A percentile compares a stretch with the other conserved stretches of the same genome.
phyloP scores from a whole-genome alignment of 2,113 vertebrate species.

The Hystrix brachyura region DNA sequence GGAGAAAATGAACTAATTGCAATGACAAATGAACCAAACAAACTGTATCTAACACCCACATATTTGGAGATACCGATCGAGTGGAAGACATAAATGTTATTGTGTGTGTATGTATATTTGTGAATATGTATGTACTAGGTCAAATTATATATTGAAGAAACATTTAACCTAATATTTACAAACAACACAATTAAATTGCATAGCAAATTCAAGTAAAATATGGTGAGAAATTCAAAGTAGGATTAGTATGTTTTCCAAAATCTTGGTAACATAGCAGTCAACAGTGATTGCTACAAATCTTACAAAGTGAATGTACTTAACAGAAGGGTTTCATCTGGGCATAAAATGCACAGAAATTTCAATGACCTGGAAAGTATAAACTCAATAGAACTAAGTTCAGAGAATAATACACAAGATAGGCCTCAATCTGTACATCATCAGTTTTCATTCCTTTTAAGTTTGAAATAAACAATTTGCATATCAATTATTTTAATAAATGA shows the following conservation, averaged over 20 bases:
- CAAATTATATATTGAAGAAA: not conserved
- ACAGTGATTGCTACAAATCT: not conserved
- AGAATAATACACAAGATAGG: not conserved
- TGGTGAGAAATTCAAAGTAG: not conserved
- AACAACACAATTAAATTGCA: not conserved
- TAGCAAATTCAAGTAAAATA: not conserved
- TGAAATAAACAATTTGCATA: constrained; percentile 9
- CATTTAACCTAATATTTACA: not conserved
- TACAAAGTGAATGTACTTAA: constrained; percentile 13
- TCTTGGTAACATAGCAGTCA: not conserved
- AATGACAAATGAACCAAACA: constrained; percentile 42
- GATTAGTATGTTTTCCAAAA: not conserved
- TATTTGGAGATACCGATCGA: not conserved
- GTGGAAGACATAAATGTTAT: not conserved
- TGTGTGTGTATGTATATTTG: not conserved
- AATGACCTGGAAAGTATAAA: constrained; percentile 47
- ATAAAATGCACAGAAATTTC: not conserved
- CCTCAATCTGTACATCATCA: not conserved
- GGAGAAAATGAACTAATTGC: constrained; percentile 59
- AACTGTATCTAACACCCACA: not conserved
- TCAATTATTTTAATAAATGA: constrained; percentile 38
- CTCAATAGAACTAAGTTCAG: not conserved
- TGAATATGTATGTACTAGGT: not conserved
- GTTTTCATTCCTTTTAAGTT: constrained; percentile 1
- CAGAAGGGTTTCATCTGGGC: not conserved